Percentiles rank a stretch among this genome's conserved stretches.
These are phyloP conservation scores for Muraenolepis orangiensis DNA, from an alignment of 2,797 vertebrate genomes.

Conservation along the genomic window DNA sequence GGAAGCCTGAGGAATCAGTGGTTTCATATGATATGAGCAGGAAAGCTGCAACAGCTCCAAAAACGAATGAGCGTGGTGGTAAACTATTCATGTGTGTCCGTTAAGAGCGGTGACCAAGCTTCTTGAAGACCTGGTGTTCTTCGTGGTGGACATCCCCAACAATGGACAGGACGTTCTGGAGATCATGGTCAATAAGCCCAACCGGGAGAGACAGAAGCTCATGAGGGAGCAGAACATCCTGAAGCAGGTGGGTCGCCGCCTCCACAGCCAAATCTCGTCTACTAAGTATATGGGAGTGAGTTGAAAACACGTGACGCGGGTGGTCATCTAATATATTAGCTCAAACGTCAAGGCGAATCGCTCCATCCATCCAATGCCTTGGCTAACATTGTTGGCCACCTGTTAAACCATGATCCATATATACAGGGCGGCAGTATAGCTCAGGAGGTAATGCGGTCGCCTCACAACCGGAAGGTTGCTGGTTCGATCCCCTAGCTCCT, in stretches of 20 bases:
- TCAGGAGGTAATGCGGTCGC: too few relatives aligned
- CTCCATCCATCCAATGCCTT: background rate
- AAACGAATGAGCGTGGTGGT: too few relatives aligned
- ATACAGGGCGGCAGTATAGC: too few relatives aligned
- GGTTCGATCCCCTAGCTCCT: too few relatives aligned
- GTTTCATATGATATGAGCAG: too few relatives aligned
- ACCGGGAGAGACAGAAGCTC: constrained; percentile 93
- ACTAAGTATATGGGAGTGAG: too few relatives aligned
- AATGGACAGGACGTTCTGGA: constrained; percentile 95
- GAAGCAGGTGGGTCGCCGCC: constrained; percentile 82
- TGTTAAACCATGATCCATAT: too few relatives aligned
- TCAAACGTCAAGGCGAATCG: background rate
- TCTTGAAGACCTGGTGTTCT: constrained; percentile 95
- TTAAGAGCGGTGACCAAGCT: constrained; percentile 92
- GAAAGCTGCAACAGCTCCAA: too few relatives aligned
- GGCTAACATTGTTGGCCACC: background rate
- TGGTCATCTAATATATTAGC: background rate
- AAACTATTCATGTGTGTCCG: constrained; percentile 9
- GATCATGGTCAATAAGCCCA: constrained; percentile 97
- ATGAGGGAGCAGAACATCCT: constrained; percentile 99
- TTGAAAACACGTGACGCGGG: too few relatives aligned
- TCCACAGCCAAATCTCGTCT: too few relatives aligned
- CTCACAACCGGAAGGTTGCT: too few relatives aligned
- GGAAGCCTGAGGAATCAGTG: too few relatives aligned
- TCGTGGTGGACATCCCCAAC: constrained; percentile 96